These are phyloP conservation scores for Drosophila watanabei DNA, from an alignment of 1,140 invertebrate genomes.

Conservation along the genomic window DNA sequence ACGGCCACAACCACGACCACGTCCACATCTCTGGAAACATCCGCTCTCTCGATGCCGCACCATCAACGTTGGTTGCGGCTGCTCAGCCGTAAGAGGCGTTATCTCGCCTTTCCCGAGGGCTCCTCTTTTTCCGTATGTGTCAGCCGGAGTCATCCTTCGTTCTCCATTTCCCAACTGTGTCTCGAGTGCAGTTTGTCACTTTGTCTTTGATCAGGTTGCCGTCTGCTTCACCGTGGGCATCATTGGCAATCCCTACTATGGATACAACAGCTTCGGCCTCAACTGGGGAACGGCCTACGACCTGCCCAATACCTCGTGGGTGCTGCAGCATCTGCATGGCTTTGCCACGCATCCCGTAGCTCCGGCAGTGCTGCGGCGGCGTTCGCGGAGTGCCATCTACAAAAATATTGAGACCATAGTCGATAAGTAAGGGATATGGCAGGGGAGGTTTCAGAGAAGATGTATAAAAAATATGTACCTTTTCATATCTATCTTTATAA, in stretches of 20 bases:
- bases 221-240: slow-evolving; percentile 83
- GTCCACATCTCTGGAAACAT: slow-evolving; percentile 13
- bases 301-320: slow-evolving; percentile 89
- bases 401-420: slow-evolving; percentile 86
- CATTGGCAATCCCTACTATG: slow-evolving; percentile 79
- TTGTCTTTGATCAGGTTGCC: slow-evolving; percentile 64
- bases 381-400: slow-evolving; percentile 87
- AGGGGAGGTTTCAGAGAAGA: neutral
- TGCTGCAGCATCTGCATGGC: slow-evolving; percentile 86
- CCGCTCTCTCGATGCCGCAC: slow-evolving; percentile 17
- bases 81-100: slow-evolving; percentile 75
- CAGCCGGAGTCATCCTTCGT: slow-evolving; percentile 8
- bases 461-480: neutral
- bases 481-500: neutral
- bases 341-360: slow-evolving; percentile 82
- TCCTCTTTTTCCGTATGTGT: slow-evolving; percentile 81
- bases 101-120: slow-evolving; percentile 85
- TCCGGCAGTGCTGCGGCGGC: slow-evolving; percentile 87
- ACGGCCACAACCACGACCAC: slow-evolving; percentile 11
- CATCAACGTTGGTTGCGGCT: slow-evolving; percentile 40
- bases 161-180: neutral
- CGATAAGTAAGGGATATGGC: slow-evolving; percentile 86
- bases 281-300: slow-evolving; percentile 93
- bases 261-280: slow-evolving; percentile 78
- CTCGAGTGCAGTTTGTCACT: slow-evolving; percentile 24